These are phyloP conservation scores for Paracyprichromis sp. DNA, from an alignment of 2,113 vertebrate species.

Conservation along the genomic window DNA sequence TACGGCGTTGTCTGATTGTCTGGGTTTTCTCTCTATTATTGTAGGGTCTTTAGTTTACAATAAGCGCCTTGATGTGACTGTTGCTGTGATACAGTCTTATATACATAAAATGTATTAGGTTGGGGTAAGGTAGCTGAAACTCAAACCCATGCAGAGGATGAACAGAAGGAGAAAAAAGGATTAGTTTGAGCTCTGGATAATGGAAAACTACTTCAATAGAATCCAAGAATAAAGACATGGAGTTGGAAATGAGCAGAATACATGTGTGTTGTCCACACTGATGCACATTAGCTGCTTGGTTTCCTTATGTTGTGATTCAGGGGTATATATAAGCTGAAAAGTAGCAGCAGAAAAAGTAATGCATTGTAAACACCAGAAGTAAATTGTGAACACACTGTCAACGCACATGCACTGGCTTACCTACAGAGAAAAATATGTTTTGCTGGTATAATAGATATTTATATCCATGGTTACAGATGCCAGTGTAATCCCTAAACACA, in stretches of 20 bases:
- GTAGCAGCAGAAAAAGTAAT: background rate
- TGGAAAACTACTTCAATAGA: background rate
- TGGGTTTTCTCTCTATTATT: background rate
- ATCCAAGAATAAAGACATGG: background rate
- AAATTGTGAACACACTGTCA: background rate
- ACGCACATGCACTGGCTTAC: background rate
- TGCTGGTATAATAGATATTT: background rate
- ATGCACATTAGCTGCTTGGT: background rate
- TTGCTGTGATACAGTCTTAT: background rate
- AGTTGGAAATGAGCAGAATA: background rate
- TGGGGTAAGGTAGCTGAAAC: background rate
- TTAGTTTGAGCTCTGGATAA: background rate
- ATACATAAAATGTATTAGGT: fast-evolving
- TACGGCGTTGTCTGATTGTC: fast-evolving
- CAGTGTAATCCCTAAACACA: background rate
- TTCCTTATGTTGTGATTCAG: background rate
- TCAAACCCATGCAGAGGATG: fast-evolving
- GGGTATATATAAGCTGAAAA: background rate
- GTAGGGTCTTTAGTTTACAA: background rate
- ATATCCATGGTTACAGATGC: background rate
- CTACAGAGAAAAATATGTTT: background rate
- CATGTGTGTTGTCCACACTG: background rate
- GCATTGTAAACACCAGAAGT: constrained; percentile 4
- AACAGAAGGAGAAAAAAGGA: background rate
- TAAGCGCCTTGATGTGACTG: background rate